Percentiles rank a stretch among this genome's conserved stretches.
phyloP scores from a whole-genome alignment of 2,888 invertebrate genomes.

The Drosophila rellima region DNA sequence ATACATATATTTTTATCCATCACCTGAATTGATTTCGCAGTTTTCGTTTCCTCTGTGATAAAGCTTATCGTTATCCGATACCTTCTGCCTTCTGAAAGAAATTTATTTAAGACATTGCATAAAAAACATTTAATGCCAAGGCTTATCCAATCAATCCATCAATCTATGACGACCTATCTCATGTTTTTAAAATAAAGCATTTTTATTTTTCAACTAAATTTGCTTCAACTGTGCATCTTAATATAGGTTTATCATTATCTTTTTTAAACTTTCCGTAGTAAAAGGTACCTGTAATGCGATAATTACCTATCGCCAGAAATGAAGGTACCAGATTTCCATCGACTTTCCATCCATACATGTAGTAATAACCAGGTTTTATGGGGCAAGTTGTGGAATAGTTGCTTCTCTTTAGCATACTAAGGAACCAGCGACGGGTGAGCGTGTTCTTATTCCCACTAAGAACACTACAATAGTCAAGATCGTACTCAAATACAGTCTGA shows the following conservation, averaged over 20 bases:
- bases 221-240: constrained; percentile 11
- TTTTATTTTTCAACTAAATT: neutral
- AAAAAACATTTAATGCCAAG: too few relatives aligned
- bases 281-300: constrained; percentile 1
- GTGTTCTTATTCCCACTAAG: neutral
- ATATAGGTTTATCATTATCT: neutral
- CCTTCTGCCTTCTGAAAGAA: too few relatives aligned
- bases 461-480: constrained; percentile 15
- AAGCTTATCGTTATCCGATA: too few relatives aligned
- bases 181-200: neutral
- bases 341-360: constrained; percentile 9
- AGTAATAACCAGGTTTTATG: constrained; percentile 1
- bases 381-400: constrained; percentile 12
- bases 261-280: constrained; percentile 12
- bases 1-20: too few relatives aligned
- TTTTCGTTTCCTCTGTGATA: too few relatives aligned
- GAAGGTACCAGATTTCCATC: constrained; percentile 12
- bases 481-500: constrained; percentile 3
- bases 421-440: constrained; percentile 3
- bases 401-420: constrained; percentile 1
- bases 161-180: neutral
- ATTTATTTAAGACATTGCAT: too few relatives aligned
- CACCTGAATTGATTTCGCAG: too few relatives aligned
- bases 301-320: constrained; percentile 10
- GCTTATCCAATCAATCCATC: too few relatives aligned